phyloP scores from a whole-genome alignment of 2,113 vertebrate genomes.

The Gymnarchus niloticus region DNA sequence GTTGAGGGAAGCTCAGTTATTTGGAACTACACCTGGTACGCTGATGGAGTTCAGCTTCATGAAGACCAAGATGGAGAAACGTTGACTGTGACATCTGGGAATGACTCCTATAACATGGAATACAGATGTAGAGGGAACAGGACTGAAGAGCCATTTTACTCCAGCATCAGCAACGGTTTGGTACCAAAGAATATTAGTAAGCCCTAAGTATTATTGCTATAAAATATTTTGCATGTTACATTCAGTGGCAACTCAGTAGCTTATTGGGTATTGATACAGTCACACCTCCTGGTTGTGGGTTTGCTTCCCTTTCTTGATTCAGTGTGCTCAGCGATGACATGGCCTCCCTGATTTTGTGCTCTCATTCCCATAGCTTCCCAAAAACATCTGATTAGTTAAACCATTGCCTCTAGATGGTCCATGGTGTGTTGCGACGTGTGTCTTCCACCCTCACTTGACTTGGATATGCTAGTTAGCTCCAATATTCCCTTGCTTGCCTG shows the following conservation, averaged over 20 bases:
- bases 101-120: neutral
- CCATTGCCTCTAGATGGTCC: no score
- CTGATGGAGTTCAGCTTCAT: conserved; percentile 4
- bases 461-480: no score
- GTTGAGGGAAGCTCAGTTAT: conserved; percentile 3
- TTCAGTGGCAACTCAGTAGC: neutral
- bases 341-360: no score
- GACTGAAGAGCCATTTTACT: neutral
- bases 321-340: no score
- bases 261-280: neutral
- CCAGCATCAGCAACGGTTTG: neutral
- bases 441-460: no score
- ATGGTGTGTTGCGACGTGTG: no score
- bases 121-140: conserved; percentile 15
- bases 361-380: no score
- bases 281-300: neutral
- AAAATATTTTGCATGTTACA: neutral
- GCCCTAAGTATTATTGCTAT: neutral
- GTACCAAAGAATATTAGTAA: neutral
- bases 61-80: neutral
- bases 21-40: conserved; percentile 62
- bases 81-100: conserved; percentile 1
- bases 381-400: no score
- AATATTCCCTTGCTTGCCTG: no score
- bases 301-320: neutral